Conservation (phyloP, 2,797 vertebrate genomes). For the Eidolon dupreanum region DNA sequence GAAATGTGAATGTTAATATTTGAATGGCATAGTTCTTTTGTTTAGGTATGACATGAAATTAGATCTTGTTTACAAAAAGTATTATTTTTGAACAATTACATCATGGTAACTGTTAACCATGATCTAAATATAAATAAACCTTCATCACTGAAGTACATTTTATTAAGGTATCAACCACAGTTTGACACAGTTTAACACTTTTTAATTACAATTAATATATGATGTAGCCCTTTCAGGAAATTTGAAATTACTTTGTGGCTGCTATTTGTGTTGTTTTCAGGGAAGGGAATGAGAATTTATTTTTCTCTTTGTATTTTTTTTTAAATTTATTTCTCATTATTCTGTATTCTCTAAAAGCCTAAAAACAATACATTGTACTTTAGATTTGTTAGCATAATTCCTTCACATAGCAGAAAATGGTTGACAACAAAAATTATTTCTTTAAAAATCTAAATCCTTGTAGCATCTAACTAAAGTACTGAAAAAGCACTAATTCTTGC, state of each 20-base stretch:
- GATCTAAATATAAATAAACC: slow-evolving; percentile 23
- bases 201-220: not conserved
- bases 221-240: slow-evolving; percentile 21
- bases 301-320: not conserved
- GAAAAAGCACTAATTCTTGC: not conserved
- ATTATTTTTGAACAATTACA: slow-evolving; percentile 11
- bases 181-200: not conserved
- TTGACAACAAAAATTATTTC: not conserved
- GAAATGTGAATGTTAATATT: not conserved
- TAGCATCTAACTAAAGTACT: not conserved
- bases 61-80: not conserved
- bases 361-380: not conserved
- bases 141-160: not conserved
- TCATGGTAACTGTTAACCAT: not conserved
- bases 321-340: not conserved
- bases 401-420: not conserved
- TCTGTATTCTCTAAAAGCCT: not conserved
- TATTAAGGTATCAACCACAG: not conserved
- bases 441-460: not conserved
- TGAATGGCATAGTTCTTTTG: not conserved
- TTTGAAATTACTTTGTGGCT: slow-evolving; percentile 53
- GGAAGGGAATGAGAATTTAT: not conserved
- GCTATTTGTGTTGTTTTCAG: not conserved
- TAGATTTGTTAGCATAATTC: not conserved
- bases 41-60: not conserved